Evolutionary conservation across 2,888 invertebrate species (phyloP), one percentile per base, ranked within the genome.

Genomic region (Lampropteryx suffumata): DNA sequence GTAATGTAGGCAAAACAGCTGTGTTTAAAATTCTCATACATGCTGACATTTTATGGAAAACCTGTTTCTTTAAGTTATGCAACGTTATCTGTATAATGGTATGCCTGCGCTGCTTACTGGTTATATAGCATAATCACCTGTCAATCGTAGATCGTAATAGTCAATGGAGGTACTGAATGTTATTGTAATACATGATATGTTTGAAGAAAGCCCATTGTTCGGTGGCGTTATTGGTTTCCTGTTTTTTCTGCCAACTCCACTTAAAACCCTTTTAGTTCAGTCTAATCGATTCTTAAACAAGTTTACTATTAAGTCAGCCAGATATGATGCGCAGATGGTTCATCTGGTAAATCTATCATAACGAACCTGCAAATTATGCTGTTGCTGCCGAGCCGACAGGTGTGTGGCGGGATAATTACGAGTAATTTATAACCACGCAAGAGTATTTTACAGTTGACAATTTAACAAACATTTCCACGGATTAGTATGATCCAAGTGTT

Each of bases 11-110:
- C 72, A 79, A 73, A 76, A 81, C 82, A 81, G 83, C 81, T 83
- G 80, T 71, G 67, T 67, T 70, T 73, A 71, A 71, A 79, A 69
- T 68, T 68, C 66, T 68, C 62, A 71, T 71, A 79, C 74, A 72
- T 69, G 62, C 72, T 82, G 85, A 76, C 82, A 83, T 84, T 24
- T 84, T 73, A 79, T 73, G 60, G 67, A 17, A 65, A 83, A 84
- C 87, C 79, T 64, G 85, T 86, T 82, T 47, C 70, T 43, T 60
- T 73, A 76, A 81, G 76, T 84, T 85, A 86, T 82, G 86, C 85
- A 87, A 88, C 74, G 78, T 76, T 77, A 82, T 75, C 69, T 65
- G 71, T 69, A 71, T 76, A 79, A 79, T 79, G 73, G 70, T 67
- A 73, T 71, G 71, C 70, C 66, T 54, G 50, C 47, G 64, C 70